These are phyloP conservation scores for Philhelius pedissequus DNA, from an alignment of 2,888 invertebrate species.

Conservation along the genomic window DNA sequence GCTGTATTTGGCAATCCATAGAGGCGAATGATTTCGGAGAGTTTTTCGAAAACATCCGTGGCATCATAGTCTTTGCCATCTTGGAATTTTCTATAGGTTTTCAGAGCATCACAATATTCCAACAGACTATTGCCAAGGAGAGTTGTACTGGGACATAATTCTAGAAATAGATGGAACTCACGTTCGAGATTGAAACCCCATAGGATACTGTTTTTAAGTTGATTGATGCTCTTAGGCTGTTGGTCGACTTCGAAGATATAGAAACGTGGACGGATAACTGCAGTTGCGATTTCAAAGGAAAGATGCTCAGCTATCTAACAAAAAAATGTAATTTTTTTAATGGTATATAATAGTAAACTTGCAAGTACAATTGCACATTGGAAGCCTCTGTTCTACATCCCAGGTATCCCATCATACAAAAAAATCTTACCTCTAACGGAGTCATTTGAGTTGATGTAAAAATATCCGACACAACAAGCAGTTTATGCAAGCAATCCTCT, in stretches of 20 bases:
- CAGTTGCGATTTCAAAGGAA: conserved; percentile 81
- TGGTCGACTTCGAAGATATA: conserved; percentile 76
- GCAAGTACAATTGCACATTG: too few species aligned
- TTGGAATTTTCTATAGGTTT: conserved; percentile 76
- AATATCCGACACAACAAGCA: conserved; percentile 82
- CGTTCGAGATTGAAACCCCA: conserved; percentile 80
- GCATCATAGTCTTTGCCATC: conserved; percentile 73
- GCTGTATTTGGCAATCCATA: conserved; percentile 74
- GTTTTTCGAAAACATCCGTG: conserved; percentile 73
- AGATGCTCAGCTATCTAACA: conserved; percentile 80
- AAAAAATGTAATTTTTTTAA: neutral
- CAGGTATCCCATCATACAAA: too few species aligned
- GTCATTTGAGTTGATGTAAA: conserved; percentile 81
- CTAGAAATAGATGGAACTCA: conserved; percentile 80
- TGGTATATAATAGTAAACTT: too few species aligned
- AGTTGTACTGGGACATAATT: conserved; percentile 80
- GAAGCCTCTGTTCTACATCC: too few species aligned
- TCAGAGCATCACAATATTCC: conserved; percentile 78
- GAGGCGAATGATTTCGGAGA: conserved; percentile 74
- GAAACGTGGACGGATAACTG: conserved; percentile 79
- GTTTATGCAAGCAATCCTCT: conserved; percentile 81
- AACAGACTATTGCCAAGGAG: conserved; percentile 80
- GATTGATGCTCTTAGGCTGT: conserved; percentile 70
- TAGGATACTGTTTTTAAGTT: conserved; percentile 75
- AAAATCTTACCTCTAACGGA: conserved; percentile 77